Base-by-base conservation (phyloP, 2,797 vertebrate species). In the Ctenochaetus hawaiiensis region DNA sequence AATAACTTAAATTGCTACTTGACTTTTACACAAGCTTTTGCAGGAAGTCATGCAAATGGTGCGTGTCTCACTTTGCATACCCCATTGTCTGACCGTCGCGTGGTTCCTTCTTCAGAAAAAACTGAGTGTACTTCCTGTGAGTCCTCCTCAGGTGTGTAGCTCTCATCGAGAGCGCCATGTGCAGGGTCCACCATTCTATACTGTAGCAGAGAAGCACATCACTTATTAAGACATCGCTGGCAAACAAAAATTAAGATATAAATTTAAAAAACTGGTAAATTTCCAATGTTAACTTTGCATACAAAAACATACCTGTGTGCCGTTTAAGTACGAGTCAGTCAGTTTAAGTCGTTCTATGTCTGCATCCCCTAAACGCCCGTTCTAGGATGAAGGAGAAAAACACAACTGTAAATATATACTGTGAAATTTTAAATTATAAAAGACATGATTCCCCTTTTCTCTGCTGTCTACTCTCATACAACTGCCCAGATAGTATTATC, bases 111-210 rank as follows among this genome's bases (percentile, higher is more conserved):
- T 0, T 99, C 96, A 3, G 97, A 98, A 75, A 99, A 96, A 0
- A 98, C 96, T 0, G 97, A 98, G 92, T 96, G 95, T 12, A 90
- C 95, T 67, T 97, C 97, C 81, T 97, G 97, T 0, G 96, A 97
- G 63, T 97, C 97, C 22, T 97, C 97, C 83, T 98, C 97, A 80
- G 97, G 95, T 1, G 96, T 97, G 82, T 98, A 97, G 0, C 96
- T 96, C 92, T 98, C 97, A 82, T 97, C 95, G 0, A 94, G 85
- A 84, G 96, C 93, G 0, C 97, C 93, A 77, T 97, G 97, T 83
- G 97, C 97, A 0, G 97, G 97, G 91, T 99, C 97, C 89, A 95
- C 94, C 94, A 99, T 99, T 90, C 97, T 98, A 94, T 96, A 96
- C 95, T 96, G 89, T 91, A 85, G 53, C 52, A 70, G 34, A 79